Evolutionary conservation across 2,113 vertebrate species (phyloP).

Genomic region (Pogona vitticeps): DNA sequence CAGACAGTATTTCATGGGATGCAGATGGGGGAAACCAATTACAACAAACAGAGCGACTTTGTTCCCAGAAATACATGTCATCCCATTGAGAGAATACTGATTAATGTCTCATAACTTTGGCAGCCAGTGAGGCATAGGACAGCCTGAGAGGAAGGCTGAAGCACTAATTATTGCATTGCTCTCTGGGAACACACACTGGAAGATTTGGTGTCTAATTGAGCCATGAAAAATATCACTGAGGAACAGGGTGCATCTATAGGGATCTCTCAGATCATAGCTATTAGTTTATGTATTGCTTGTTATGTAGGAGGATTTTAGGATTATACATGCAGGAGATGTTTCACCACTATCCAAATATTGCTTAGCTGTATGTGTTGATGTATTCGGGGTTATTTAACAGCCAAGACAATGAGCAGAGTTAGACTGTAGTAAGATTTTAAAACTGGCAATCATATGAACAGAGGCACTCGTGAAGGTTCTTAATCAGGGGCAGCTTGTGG

Average conservation of each 20-base stretch:
- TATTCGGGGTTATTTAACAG: background rate
- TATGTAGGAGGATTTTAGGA: background rate
- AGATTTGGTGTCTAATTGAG: background rate
- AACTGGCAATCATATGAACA: background rate
- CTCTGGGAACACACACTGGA: constrained; percentile 13
- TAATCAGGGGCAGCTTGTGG: too few species aligned
- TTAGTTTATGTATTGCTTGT: background rate
- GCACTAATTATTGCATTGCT: constrained; percentile 19
- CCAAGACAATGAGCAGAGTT: background rate
- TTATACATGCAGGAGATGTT: background rate
- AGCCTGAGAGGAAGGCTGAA: constrained; percentile 15
- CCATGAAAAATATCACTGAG: constrained; percentile 3
- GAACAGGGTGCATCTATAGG: background rate
- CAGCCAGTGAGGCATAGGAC: constrained; percentile 29
- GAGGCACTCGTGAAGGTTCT: background rate
- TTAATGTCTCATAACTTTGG: constrained; percentile 27
- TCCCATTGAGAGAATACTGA: constrained; percentile 30
- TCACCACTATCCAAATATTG: background rate
- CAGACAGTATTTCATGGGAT: background rate
- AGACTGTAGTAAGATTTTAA: background rate
- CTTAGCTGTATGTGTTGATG: background rate
- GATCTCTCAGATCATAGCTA: background rate
- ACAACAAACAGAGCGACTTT: constrained; percentile 8
- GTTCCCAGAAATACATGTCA: constrained; percentile 16
- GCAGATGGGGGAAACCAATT: constrained; percentile 26